Evolutionary conservation across 2,113 vertebrate genomes (phyloP).

Genomic region (Crotalus horridus): DNA sequence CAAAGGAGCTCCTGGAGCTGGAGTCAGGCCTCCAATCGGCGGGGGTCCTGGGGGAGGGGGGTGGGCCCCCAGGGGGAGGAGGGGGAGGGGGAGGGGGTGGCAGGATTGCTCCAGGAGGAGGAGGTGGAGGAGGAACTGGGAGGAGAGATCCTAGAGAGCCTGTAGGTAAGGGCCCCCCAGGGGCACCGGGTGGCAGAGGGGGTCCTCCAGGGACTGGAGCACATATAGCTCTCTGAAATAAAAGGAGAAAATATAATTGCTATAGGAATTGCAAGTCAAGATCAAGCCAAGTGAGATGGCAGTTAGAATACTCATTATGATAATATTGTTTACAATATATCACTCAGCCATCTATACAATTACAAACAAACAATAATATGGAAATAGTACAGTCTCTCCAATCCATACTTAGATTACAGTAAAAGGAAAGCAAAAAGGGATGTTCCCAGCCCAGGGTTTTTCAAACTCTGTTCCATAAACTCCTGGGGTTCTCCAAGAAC

Average conservation of each 20-base stretch:
- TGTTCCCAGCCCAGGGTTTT: not conserved
- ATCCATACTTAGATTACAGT: not conserved
- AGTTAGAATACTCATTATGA: not conserved
- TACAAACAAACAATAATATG: not conserved
- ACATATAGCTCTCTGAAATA: slow-evolving; percentile 77
- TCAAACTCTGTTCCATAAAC: not conserved
- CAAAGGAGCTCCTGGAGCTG: slow-evolving; percentile 84
- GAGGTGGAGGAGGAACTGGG: slow-evolving; percentile 69
- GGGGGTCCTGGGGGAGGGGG: slow-evolving; percentile 82
- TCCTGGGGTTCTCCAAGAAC: not conserved
- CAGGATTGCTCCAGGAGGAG: slow-evolving; percentile 63
- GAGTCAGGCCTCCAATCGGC: slow-evolving; percentile 75
- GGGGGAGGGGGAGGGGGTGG: slow-evolving; percentile 78
- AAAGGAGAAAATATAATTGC: not conserved
- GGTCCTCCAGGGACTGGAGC: slow-evolving; percentile 77
- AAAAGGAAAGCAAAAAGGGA: not conserved
- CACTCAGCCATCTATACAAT: not conserved
- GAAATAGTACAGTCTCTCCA: not conserved
- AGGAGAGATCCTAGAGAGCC: slow-evolving; percentile 66
- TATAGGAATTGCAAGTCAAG: not conserved
- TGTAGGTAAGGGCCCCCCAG: slow-evolving; percentile 76
- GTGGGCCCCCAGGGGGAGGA: slow-evolving; percentile 83
- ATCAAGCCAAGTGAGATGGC: not conserved
- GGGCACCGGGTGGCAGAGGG: slow-evolving; percentile 73
- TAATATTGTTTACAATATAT: not conserved